Evolutionary conservation across 2,888 invertebrate genomes (phyloP).

Genomic region (Antheraea assamensis): DNA sequence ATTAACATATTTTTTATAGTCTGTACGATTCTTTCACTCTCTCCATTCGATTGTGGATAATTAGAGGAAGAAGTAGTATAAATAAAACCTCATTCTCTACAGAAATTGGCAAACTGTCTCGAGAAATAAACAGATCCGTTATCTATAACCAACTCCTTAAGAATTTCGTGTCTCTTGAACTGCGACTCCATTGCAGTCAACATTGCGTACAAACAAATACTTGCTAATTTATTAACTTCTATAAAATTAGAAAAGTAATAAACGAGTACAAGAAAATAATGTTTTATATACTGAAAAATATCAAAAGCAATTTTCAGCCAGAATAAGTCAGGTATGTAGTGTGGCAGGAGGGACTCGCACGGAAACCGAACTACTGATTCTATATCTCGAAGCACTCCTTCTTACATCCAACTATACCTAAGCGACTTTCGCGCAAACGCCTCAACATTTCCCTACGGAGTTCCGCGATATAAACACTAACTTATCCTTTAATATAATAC

Average conservation of each 20-base stretch:
- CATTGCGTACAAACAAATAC: constrained; percentile 16
- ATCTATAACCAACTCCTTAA: constrained; percentile 25
- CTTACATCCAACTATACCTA: constrained; percentile 6
- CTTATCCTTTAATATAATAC: not conserved
- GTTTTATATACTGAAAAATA: not conserved
- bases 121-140: constrained; percentile 26
- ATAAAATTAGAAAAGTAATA: constrained; percentile 11
- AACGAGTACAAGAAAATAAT: not conserved
- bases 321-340: not conserved
- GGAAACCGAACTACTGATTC: not conserved
- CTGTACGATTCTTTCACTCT: constrained; percentile 18
- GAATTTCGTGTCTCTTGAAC: constrained; percentile 29
- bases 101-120: too few species aligned
- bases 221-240: constrained; percentile 1
- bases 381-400: not conserved
- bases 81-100: constrained; percentile 20
- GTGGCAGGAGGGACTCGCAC: not conserved
- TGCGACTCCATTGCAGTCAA: constrained; percentile 26
- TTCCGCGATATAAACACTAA: not conserved
- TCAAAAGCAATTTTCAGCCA: too few species aligned
- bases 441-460: not conserved
- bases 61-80: constrained; percentile 23
- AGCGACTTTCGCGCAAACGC: constrained; percentile 2
- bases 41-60: constrained; percentile 23
- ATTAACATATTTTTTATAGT: too few species aligned